Evolutionary conservation across 1,140 invertebrate genomes (phyloP), one percentile per base, ranked within the genome.

Genomic region (Holotrichia oblita): DNA sequence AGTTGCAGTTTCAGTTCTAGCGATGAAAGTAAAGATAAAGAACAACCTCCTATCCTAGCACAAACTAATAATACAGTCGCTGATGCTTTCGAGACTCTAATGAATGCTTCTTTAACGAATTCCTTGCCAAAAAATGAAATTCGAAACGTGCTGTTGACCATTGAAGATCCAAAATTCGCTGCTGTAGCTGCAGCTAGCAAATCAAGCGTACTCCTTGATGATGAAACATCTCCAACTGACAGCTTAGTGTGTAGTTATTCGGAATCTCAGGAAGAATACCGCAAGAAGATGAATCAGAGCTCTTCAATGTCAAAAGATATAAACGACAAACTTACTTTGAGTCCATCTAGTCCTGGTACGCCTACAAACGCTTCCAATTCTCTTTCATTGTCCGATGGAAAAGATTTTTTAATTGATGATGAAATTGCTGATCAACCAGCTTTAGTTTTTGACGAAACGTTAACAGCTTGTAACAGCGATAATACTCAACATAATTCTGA

Each of bases 331-430:
- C n/a, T n/a, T n/a, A n/a, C n/a, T n/a, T n/a, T n/a, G n/a, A n/a
- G n/a, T n/a, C n/a, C n/a, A n/a, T n/a, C n/a, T n/a, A n/a, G n/a
- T n/a, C n/a, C n/a, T n/a, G n/a, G n/a, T n/a, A n/a, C n/a, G n/a
- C n/a, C n/a, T n/a, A n/a, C n/a, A n/a, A n/a, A n/a, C n/a, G n/a
- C n/a, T n/a, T n/a, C n/a, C n/a, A n/a, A n/a, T n/a, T n/a, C n/a
- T n/a, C n/a, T n/a, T 9, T 92, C 93, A 59, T 91, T 94, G 14
- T 93, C 93, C 0, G 91, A 94, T 77, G 91, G 90, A 6, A 90
- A 92, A 79, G 89, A 93, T 77, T 94, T 92, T 87, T 91, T 95
- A 59, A 94, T 95, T 79, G 96, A n/a, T n/a, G n/a, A n/a, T n/a
- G n/a, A n/a, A n/a, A n/a, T n/a, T n/a, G n/a, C n/a, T n/a, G n/a